Conservation (phyloP, 2,797 vertebrate genomes). For the Dendrocincla tyrannina region DNA sequence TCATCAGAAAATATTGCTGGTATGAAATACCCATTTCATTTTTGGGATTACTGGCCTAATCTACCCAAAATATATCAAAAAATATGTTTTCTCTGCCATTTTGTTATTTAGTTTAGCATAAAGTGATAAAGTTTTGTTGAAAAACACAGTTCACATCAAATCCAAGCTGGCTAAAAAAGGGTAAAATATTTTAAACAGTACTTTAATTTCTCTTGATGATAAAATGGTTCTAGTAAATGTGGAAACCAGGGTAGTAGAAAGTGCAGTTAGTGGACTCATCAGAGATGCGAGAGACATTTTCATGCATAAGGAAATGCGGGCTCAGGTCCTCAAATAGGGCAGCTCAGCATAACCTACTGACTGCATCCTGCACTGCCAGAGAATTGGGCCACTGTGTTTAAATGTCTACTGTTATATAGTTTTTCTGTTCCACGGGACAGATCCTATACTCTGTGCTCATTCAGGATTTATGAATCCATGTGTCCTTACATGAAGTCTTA, state of each 20-base stretch:
- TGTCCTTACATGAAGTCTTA: background rate
- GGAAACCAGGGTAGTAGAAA: background rate
- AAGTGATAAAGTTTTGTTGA: background rate
- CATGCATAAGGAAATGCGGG: fast-evolving
- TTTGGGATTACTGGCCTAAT: background rate
- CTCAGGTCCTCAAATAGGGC: background rate
- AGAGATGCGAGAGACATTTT: background rate
- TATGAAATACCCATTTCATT: background rate
- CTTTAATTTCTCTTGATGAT: background rate
- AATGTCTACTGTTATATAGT: background rate
- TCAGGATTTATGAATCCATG: background rate
- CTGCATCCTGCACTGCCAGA: background rate
- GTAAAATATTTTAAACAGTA: background rate
- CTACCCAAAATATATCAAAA: background rate
- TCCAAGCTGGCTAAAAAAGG: background rate
- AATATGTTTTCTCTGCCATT: background rate
- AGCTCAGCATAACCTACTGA: background rate
- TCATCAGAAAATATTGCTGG: slow-evolving; percentile 1
- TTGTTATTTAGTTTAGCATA: background rate
- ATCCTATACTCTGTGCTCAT: background rate
- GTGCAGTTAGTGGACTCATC: background rate
- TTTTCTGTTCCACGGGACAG: background rate
- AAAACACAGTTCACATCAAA: background rate
- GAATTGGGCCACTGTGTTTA: background rate
- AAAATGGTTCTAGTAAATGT: background rate